Base-by-base conservation (phyloP, 1,140 invertebrate species). In the Arctopsyche grandis region DNA sequence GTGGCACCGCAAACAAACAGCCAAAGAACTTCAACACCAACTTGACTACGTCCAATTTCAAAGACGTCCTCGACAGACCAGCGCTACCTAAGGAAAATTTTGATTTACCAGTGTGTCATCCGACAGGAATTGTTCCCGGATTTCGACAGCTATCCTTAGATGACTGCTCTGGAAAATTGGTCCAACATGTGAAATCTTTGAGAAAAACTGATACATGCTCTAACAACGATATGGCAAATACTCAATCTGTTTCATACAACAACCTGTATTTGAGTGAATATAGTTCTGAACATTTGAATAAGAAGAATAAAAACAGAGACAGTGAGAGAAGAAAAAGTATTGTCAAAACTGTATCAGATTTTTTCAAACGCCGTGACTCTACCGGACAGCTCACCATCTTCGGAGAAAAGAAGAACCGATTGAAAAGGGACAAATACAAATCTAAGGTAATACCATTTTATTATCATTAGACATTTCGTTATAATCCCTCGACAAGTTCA, bases 311-410 rank as follows among this genome's bases (percentile, higher is more conserved):
- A 71, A 82, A 85, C 69, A 91, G 90, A 84, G 93, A 94, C 84
- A 89, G 91, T 0, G 93, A 94, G 80, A 89, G 94, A 77, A 88
- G 94, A 58, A 94, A 94, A 84, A 95, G 94, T 85, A 93, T 96
- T 52, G 96, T 96, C 81, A 94, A 95, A 88, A 92, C 94, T 63
- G 92, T 96, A 58, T 93, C 94, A 1, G 94, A 93, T 85, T 94
- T 96, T 84, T 94, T 96, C 83, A 88, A 87, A 81, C 84, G 86
- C 63, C 85, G 85, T 38, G 81, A 82, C 19, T 70, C 78, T 22
- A 24, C 75, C 5, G 60, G 78, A 12, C 75, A 73, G 48, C 26
- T 43, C 26, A 46, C 48, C 69, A n/a, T 60, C 10, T 58, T 58
- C 14, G 58, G 69, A 3, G 75, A 78, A n/a, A 79, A 82, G n/a